phyloP scores from a whole-genome alignment of 2,797 vertebrate genomes.

The Sebastes nivosus region DNA sequence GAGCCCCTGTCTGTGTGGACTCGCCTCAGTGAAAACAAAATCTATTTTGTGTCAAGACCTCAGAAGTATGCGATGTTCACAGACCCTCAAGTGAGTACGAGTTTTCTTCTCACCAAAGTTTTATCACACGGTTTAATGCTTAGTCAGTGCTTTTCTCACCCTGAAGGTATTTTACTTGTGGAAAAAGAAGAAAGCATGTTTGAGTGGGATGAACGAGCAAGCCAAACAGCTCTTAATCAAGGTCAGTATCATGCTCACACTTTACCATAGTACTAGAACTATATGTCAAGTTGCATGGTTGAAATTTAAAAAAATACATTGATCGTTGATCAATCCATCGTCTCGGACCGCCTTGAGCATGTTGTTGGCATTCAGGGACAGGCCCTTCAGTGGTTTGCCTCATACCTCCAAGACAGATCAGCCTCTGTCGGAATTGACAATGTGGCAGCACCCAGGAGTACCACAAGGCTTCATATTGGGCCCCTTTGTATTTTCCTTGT shows the following conservation, averaged over 20 bases:
- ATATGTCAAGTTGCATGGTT: background rate
- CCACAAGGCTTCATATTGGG: background rate
- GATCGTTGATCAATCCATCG: background rate
- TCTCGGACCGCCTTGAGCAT: background rate
- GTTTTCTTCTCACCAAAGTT: background rate
- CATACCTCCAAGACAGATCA: background rate
- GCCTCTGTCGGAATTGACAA: background rate
- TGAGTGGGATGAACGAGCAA: conserved; percentile 82
- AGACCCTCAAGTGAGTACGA: conserved; percentile 87
- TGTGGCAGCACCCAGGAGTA: background rate
- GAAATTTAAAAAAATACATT: background rate
- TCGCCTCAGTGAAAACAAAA: conserved; percentile 87
- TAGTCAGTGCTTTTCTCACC: background rate
- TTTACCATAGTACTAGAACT: background rate
- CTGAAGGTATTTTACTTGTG: conserved; percentile 89
- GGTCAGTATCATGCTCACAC: conserved; percentile 72
- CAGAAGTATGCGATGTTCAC: conserved; percentile 92
- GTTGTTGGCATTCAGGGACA: background rate
- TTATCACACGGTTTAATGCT: background rate
- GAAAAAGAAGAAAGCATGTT: conserved; percentile 81
- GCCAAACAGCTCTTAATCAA: conserved; percentile 87
- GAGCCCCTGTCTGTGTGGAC: conserved; percentile 89
- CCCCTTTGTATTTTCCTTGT: background rate
- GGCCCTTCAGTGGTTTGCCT: background rate
- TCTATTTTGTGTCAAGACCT: conserved; percentile 85